Evolutionary conservation across 2,888 invertebrate species (phyloP), one percentile per base, ranked within the genome.

Genomic region (Helobdella robusta): DNA sequence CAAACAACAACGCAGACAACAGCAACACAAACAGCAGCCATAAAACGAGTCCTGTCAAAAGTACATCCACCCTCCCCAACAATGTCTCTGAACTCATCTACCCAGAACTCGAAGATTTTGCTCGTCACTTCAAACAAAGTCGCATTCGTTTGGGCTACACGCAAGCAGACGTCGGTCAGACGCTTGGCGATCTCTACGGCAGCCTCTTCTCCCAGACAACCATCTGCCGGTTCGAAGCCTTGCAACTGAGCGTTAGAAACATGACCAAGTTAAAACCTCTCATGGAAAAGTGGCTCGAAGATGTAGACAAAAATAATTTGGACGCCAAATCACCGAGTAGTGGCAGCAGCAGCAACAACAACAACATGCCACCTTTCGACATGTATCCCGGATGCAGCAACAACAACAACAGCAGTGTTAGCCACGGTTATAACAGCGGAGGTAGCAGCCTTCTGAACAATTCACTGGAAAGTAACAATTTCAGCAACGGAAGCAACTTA

Each of bases 131-230:
- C 83, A 98, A 98, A 82, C 97, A 98, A 83, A 85, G 95, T 72
- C 86, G 98, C 73, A 98, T 98, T 82, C 98, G 98, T 82, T 84
- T 98, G 70, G 98, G 98, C 73, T 95, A 94, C 83, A 95, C 95
- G 71, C 95, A 95, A 82, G 94, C 94, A 46, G 97, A 98, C 82
- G 97, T 98, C 48, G 97, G 97, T 67, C 85, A 97, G 71, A 97
- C 97, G 69, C 85, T 98, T 73, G 98, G 98, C 73, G 97, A 95
- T 32, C 86, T 98, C 48, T 98, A 97, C 83, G 98, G 98, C 72
- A 98, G 97, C 81, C 97, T 98, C 69, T 98, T 98, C 84, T 94
- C 94, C 70, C 98, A 98, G 84, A 98, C 97, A 74, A 98, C 98
- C 74, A 98, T 98, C 82, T 98, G 97, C 83, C 86, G 94, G 80